Evolutionary conservation across 2,797 vertebrate species (phyloP), one percentile per base, ranked within the genome.

Genomic region (Manis crassicaudata): DNA sequence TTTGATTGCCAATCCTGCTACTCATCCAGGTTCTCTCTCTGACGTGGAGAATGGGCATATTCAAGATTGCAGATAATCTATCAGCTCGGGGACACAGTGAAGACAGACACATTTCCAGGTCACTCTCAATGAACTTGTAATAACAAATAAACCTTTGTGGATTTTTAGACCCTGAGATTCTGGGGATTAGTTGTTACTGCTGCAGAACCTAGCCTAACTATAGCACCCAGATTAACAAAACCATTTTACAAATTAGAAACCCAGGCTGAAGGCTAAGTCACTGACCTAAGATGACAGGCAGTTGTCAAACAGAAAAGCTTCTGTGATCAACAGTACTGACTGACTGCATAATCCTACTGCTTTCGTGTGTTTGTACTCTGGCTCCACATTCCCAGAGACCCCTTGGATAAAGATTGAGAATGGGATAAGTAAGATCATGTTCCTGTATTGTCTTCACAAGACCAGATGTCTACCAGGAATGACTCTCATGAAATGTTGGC

Each of bases 101-200:
- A 46, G 43, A 83, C 6, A 58, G 27, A 68, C 3, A 63, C 20
- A 81, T 21, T 6, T 54, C 72, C 68, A 92, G 9, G n/a, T 46
- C 5, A 54, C 18, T 81, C 35, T n/a, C 52, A 46, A 68, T 70
- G 17, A 88, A 73, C 5, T 14, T 58, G 23, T 10, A 56, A 27
- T 80, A 27, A 92, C 96, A 92, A 94, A 54, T n/a, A 68, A 40
- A 52, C 18, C 21, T 81, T 32, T 72, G 46, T 84, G 84, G 43
- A 67, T 17, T 62, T 68, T 87, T 5, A 89, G 37, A 20, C 40
- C 32, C 63, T n/a, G 46, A 73, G 37, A 93, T 90, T 85, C n/a
- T 50, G 27, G 6, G 21, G 5, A 5, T n/a, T 67, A 84, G 65
- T 54, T 37, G 35, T 70, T 72, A 76, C 35, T 84, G 12, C 3